Evolutionary conservation across 2,888 invertebrate genomes (phyloP).

Genomic region (Chaetogeoica ovagalla): DNA sequence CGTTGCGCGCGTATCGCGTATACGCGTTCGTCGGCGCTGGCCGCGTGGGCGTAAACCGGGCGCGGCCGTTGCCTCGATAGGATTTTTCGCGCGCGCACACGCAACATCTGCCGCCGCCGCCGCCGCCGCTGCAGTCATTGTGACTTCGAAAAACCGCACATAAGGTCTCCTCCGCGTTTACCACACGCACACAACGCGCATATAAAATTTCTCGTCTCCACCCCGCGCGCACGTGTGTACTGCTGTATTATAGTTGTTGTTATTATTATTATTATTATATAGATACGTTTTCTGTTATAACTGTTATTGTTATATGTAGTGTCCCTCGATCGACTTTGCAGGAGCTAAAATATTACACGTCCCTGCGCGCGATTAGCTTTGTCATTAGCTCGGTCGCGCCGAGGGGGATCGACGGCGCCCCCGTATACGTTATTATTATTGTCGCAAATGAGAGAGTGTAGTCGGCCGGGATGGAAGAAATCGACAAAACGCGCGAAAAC

Average conservation of each 20-base stretch:
- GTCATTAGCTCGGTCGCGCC: too few relatives aligned
- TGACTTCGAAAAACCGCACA: constrained; percentile 50
- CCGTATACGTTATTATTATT: too few relatives aligned
- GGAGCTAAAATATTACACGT: not conserved
- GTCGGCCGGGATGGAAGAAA: too few relatives aligned
- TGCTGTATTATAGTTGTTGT: too few relatives aligned
- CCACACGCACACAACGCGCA: not conserved
- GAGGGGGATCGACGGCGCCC: too few relatives aligned
- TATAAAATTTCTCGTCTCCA: not conserved
- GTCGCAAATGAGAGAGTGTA: too few relatives aligned
- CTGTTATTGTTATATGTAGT: constrained; percentile 32
- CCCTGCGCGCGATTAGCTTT: too few relatives aligned
- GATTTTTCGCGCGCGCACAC: constrained; percentile 21
- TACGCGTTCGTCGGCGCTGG: constrained; percentile 9
- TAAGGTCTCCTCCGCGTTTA: constrained; percentile 21
- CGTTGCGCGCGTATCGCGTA: constrained; percentile 17
- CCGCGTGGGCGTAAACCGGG: constrained; percentile 49
- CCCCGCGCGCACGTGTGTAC: too few relatives aligned
- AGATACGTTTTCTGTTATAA: not conserved
- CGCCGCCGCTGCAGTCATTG: constrained; percentile 5
- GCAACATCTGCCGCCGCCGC: constrained; percentile 41
- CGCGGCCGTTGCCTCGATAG: constrained; percentile 15
- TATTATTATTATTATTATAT: too few relatives aligned
- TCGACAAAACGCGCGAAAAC: too few relatives aligned
- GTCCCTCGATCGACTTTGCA: constrained; percentile 38